A percentile compares a stretch with the other conserved stretches of the same genome.
Conservation (phyloP, 2,888 invertebrate species). For the Apamea monoglypha region DNA sequence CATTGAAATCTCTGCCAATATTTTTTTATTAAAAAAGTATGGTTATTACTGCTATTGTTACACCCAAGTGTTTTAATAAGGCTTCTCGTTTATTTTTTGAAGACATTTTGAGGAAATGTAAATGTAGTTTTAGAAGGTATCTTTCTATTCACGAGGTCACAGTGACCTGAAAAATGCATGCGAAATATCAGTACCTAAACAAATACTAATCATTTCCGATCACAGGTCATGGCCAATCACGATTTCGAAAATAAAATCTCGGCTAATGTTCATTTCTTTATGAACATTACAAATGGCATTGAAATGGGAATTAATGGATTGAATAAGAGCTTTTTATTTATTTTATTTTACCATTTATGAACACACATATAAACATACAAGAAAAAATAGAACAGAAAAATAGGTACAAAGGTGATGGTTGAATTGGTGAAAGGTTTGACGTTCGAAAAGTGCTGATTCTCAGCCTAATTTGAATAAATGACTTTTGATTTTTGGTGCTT, state of each 20-base stretch:
- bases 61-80: not conserved
- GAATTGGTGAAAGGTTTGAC: no score
- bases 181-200: not conserved
- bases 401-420: no score
- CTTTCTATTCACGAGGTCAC: not conserved
- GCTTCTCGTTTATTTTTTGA: not conserved
- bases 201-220: conserved; percentile 5
- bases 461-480: no score
- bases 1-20: not conserved
- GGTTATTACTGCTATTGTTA: conserved; percentile 5
- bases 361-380: no score
- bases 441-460: no score
- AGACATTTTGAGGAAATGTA: not conserved
- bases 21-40: conserved; percentile 26
- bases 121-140: not conserved
- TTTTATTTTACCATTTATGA: no score
- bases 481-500: no score
- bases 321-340: no score
- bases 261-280: not conserved
- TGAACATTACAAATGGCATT: no score
- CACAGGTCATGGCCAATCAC: conserved; percentile 19
- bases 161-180: conserved; percentile 1
- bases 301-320: no score
- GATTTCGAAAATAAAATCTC: not conserved
- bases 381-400: no score